Base-by-base conservation (phyloP, 92 coral and sea anemone species). In the Parazoanthus atlanticus region DNA sequence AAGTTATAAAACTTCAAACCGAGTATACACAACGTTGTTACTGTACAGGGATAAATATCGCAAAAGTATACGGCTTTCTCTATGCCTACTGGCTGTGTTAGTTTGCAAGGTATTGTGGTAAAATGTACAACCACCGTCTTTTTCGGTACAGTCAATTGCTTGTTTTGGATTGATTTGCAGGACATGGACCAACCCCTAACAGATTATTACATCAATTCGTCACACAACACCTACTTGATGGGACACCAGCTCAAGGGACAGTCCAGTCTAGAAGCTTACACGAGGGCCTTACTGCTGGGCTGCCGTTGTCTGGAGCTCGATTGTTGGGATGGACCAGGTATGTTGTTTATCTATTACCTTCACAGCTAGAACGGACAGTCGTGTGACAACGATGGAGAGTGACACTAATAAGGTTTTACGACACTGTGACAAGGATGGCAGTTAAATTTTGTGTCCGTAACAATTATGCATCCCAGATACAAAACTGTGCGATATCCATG, bases 311-410 rank as follows among this genome's bases (percentile, higher is more conserved):
- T 95, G 49, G 98, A 95, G 76, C 94, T 95, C 0, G 98, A 95
- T 87, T 93, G 95, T 52, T 95, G 98, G 98, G 96, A 95, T 86
- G 98, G 98, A 15, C 97, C 97, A 89, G 97, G 97, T 94, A 84
- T 30, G 58, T 19, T 29, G 67, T 61, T 61, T 61, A 56, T 16
- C 66, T 25, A 25, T 15, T 52, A 21, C 26, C 28, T 4, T 21
- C 69, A 61, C 26, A 61, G 69, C 69, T 23, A 6, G 28, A 25
- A 23, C 26, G 26, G 69, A 23, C 8, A 23, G 69, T 25, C 28
- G 28, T 61, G 26, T 6, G 28, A 19, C 69, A 19, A 28, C n/a
- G 28, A 21, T 21, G 7, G 9, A 19, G 69, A 5, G 8, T 61
- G 9, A 4, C 69, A 56, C 25, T 17, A 6, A n/a, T 36, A 36